Percentiles rank a stretch among this genome's conserved stretches.
Conservation (phyloP, 1,140 invertebrate genomes). For the Aethina tumida region DNA sequence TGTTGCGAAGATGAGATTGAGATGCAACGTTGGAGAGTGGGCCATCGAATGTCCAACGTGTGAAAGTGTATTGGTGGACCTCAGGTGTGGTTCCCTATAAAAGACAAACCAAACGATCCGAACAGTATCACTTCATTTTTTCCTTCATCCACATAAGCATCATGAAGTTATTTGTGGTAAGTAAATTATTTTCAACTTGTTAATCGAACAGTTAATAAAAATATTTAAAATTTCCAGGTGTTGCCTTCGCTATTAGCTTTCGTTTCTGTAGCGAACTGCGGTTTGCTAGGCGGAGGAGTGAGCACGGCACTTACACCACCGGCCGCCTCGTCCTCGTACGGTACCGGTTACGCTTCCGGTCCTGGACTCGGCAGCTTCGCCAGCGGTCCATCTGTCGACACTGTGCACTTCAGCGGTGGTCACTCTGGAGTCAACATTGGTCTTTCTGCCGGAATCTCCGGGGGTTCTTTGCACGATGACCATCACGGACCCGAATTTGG, state of each 20-base stretch:
- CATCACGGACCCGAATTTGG: not conserved
- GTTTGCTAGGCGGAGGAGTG: slow-evolving; percentile 17
- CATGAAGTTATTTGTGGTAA: slow-evolving; percentile 13
- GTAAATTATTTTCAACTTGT: slow-evolving; percentile 2
- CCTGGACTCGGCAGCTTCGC: not conserved
- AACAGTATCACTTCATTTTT: slow-evolving; percentile 13
- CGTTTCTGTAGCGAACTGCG: slow-evolving; percentile 17
- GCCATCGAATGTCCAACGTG: no score
- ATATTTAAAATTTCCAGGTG: slow-evolving; percentile 13
- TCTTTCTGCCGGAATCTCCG: not conserved
- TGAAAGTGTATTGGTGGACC: no score
- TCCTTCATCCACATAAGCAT: slow-evolving; percentile 1
- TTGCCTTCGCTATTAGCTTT: slow-evolving; percentile 19
- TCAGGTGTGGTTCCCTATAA: slow-evolving; percentile 16
- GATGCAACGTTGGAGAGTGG: no score
- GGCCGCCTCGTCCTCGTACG: slow-evolving; percentile 9
- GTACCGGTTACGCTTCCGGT: slow-evolving; percentile 17
- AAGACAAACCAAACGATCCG: slow-evolving; percentile 5
- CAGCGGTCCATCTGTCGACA: not conserved
- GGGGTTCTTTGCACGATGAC: not conserved
- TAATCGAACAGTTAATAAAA: not conserved
- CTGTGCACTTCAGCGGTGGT: not conserved
- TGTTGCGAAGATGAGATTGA: no score
- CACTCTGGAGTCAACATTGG: no score
- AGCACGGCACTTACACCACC: slow-evolving; percentile 21